Percentiles rank a stretch among this genome's conserved stretches.
Evolutionary conservation across 2,797 vertebrate species (phyloP).

Genomic region (Thripadectes ignobilis): DNA sequence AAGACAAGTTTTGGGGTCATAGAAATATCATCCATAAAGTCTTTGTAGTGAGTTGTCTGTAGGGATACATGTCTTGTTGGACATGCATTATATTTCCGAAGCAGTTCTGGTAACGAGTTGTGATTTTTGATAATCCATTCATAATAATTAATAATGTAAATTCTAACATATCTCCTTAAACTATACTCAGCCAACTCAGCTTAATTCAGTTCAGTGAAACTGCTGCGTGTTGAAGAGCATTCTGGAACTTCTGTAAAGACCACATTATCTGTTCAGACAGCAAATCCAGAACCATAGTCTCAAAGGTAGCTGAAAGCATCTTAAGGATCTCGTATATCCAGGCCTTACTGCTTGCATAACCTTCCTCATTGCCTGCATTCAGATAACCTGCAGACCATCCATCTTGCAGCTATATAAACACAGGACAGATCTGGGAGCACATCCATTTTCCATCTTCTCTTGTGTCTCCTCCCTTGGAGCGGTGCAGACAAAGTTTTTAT

Average conservation of each 20-base stretch:
- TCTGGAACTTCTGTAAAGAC: neutral
- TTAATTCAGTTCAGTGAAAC: neutral
- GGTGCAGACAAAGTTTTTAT: neutral
- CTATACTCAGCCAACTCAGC: neutral
- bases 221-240: neutral
- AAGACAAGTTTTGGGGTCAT: neutral
- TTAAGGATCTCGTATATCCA: neutral
- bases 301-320: neutral
- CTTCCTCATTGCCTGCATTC: neutral
- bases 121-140: neutral
- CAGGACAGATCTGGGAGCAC: neutral
- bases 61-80: neutral
- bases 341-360: neutral
- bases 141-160: neutral
- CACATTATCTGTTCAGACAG: neutral
- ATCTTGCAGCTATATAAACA: fast-evolving
- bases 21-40: neutral
- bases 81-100: neutral
- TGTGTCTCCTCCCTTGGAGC: neutral
- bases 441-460: neutral
- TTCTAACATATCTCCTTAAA: neutral
- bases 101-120: neutral
- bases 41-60: neutral
- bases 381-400: neutral
- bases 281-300: neutral